Evolutionary conservation across 2,888 invertebrate genomes (phyloP), one percentile per base, ranked within the genome.

Genomic region (Microplitis deprimator): DNA sequence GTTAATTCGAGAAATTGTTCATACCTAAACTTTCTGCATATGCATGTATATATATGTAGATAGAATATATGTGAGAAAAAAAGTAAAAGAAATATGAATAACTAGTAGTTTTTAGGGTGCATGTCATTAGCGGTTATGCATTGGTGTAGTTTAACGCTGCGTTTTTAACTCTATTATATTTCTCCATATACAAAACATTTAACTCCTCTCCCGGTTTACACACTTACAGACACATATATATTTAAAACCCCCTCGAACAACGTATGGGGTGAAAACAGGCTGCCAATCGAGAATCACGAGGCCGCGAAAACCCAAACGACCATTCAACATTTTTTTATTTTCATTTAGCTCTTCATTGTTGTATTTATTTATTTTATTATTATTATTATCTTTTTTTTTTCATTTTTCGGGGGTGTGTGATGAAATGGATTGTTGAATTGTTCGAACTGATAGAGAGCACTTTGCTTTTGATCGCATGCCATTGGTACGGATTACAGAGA

Each of bases 71-170:
- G 17, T 40, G 68, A 16, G 68, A 16, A 41, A 16, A 41, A 39
- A 41, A 39, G 5, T n/a, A 16, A 16, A 41, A 41, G 67, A 39
- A 39, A 68, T 39, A 41, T 29, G 41, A 40, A 39, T 16, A 68
- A 40, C 41, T 39, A 40, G 41, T 73, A 62, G 41, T n/a, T 41
- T 69, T 78, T 76, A 64, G 80, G 79, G 81, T 80, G 81, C 79
- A 81, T 81, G 77, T 77, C 79, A 80, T 81, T 81, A 80, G 72
- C 61, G 79, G 75, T 76, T 67, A 74, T 75, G 72, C 69, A 59
- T 13, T 20, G 7, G 38, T 29, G 13, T 69, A 60, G 59, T 69
- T 59, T n/a, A 69, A 69, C 59, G 69, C 59, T 20, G 13, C 59
- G 59, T 59, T 10, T 38, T 8, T 29, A 69, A 69, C 69, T 59